Percentiles rank a stretch among this genome's conserved stretches.
Evolutionary conservation across 2,797 vertebrate species (phyloP).

Genomic region (Pseudochaenichthys georgianus): DNA sequence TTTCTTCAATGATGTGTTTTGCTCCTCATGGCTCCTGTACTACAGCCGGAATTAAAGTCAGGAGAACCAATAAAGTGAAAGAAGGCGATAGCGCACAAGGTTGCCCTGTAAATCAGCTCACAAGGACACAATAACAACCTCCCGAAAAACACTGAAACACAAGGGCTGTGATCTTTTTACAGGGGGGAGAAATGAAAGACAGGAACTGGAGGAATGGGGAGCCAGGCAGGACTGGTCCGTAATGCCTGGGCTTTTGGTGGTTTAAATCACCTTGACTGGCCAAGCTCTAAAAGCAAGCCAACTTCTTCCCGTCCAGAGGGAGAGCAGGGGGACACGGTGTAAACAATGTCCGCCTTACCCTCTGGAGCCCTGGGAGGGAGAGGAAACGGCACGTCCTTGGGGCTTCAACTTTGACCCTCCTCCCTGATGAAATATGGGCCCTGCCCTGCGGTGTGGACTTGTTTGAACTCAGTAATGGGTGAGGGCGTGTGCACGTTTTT

Average conservation of each 20-base stretch:
- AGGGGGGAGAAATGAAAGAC: constrained; percentile 72
- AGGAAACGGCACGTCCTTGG: constrained; percentile 80
- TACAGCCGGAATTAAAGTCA: constrained; percentile 67
- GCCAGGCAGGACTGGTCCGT: constrained; percentile 49
- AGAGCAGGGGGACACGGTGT: constrained; percentile 23
- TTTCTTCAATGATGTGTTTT: constrained; percentile 36
- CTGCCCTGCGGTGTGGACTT: constrained; percentile 71
- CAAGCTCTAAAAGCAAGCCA: constrained; percentile 68
- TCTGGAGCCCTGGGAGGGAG: constrained; percentile 66
- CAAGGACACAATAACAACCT: constrained; percentile 77
- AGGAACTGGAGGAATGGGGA: constrained; percentile 71
- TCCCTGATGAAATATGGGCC: constrained; percentile 75
- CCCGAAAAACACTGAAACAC: constrained; percentile 70
- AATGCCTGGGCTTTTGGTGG: constrained; percentile 64
- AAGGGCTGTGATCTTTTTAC: constrained; percentile 80
- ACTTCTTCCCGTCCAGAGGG: constrained; percentile 69
- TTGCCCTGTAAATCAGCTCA: constrained; percentile 78
- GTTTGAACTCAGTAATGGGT: constrained; percentile 79
- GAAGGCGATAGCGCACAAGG: constrained; percentile 60
- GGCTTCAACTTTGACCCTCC: constrained; percentile 82
- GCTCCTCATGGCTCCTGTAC: constrained; percentile 31
- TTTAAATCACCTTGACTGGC: constrained; percentile 85
- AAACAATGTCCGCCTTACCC: constrained; percentile 69
- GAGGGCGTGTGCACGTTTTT: constrained; percentile 43
- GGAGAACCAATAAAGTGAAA: constrained; percentile 67